A percentile compares a stretch with the other conserved stretches of the same genome.
Evolutionary conservation across 2,888 invertebrate species (phyloP).

Genomic region (Trissolcus brochymenae): DNA sequence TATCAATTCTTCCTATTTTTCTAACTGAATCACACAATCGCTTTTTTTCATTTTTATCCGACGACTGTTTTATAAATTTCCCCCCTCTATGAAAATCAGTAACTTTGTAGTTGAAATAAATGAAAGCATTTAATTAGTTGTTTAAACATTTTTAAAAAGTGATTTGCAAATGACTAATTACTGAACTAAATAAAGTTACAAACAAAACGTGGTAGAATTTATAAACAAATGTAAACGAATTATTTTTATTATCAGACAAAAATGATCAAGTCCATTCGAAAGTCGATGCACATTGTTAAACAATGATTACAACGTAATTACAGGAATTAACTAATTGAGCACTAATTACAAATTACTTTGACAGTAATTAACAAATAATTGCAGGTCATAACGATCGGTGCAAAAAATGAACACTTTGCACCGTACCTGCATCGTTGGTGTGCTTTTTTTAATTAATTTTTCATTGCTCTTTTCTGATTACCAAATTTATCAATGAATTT

Average conservation of each 20-base stretch:
- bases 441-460: constrained; percentile 9
- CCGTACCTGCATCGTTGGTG: neutral
- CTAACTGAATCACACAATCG: constrained; percentile 28
- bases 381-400: constrained; percentile 8
- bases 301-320: constrained; percentile 37
- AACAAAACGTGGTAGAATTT: neutral
- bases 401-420: constrained; percentile 18
- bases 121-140: too few relatives aligned
- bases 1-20: constrained; percentile 45
- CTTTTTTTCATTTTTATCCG: constrained; percentile 5
- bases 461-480: neutral
- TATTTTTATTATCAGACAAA: constrained; percentile 13
- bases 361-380: constrained; percentile 35
- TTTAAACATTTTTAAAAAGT: too few relatives aligned
- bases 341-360: constrained; percentile 42
- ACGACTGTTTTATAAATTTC: too few relatives aligned
- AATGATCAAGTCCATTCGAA: constrained; percentile 27
- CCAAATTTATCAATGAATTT: too few relatives aligned
- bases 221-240: neutral
- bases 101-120: too few relatives aligned
- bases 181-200: too few relatives aligned
- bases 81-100: too few relatives aligned
- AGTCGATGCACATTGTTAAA: constrained; percentile 27
- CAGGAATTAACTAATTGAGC: constrained; percentile 32
- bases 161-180: too few relatives aligned